A percentile compares a stretch with the other conserved stretches of the same genome.
Evolutionary conservation across 2,888 invertebrate species (phyloP).

Genomic region (Cryptocheilus praepositus): DNA sequence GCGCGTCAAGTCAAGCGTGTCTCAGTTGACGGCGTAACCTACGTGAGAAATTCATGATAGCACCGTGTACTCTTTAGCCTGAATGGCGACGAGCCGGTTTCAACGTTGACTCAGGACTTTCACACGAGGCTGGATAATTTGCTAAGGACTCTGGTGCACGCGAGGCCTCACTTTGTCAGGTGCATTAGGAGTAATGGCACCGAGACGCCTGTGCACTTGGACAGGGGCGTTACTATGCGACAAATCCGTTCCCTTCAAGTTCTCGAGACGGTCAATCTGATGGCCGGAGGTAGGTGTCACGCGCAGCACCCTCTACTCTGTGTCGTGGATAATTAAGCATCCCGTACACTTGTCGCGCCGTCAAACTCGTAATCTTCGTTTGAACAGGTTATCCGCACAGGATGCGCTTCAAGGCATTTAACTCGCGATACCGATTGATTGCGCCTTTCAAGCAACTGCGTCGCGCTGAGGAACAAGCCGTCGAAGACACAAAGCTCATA

Average conservation of each 20-base stretch:
- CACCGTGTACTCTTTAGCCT: slow-evolving; percentile 73
- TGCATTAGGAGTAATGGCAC: slow-evolving; percentile 92
- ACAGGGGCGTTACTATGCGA: slow-evolving; percentile 87
- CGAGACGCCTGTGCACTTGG: slow-evolving; percentile 89
- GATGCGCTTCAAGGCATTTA: slow-evolving; percentile 95
- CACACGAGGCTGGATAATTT: slow-evolving; percentile 95
- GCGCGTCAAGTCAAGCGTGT: neutral
- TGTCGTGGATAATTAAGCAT: neutral
- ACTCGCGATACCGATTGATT: slow-evolving; percentile 88
- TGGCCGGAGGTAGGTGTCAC: slow-evolving; percentile 85
- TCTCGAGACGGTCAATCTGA: slow-evolving; percentile 95
- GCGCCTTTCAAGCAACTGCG: slow-evolving; percentile 85
- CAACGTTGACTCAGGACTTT: slow-evolving; percentile 95
- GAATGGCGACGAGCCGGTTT: slow-evolving; percentile 90
- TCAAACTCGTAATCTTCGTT: neutral
- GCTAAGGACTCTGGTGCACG: slow-evolving; percentile 92
- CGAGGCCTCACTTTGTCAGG: slow-evolving; percentile 95
- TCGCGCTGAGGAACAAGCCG: slow-evolving; percentile 82
- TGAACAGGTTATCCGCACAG: slow-evolving; percentile 88
- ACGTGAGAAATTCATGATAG: neutral
- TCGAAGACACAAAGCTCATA: slow-evolving; percentile 86
- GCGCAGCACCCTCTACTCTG: neutral
- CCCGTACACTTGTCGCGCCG: too few species aligned
- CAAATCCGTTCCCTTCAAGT: slow-evolving; percentile 92
- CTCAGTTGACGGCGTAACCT: neutral